Percentiles rank a stretch among this genome's conserved stretches.
These are phyloP conservation scores for Palythoa heliodiscus DNA, from an alignment of 92 coral and sea anemone genomes.

Conservation along the genomic window DNA sequence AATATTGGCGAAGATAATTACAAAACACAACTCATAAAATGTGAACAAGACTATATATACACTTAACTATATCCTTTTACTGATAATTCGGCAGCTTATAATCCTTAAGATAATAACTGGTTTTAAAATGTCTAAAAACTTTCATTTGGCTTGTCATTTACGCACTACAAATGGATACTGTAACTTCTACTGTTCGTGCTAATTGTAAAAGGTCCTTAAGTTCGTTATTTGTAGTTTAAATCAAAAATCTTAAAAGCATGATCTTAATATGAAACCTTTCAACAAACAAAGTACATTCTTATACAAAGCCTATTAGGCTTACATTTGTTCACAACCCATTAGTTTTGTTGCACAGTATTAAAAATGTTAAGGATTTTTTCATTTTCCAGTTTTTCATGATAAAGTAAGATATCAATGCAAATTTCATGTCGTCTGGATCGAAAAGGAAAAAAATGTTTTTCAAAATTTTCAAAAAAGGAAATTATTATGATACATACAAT, in stretches of 20 bases:
- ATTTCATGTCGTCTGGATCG: neutral
- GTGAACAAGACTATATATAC: neutral
- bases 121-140: neutral
- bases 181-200: neutral
- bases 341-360: neutral
- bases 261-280: neutral
- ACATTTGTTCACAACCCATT: constrained; percentile 15
- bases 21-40: neutral
- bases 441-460: neutral
- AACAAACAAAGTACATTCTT: neutral
- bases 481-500: too few species aligned
- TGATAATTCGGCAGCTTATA: neutral
- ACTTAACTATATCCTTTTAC: neutral
- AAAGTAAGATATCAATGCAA: neutral
- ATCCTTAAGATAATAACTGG: neutral
- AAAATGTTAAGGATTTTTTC: neutral
- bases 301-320: neutral
- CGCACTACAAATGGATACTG: neutral
- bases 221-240: neutral
- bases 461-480: too few species aligned
- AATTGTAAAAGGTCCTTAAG: neutral
- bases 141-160: neutral
- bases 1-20: neutral
- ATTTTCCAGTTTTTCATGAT: neutral
- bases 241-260: neutral